Evolutionary conservation across 2,888 invertebrate genomes (phyloP).

Genomic region (Xestia ashworthii): DNA sequence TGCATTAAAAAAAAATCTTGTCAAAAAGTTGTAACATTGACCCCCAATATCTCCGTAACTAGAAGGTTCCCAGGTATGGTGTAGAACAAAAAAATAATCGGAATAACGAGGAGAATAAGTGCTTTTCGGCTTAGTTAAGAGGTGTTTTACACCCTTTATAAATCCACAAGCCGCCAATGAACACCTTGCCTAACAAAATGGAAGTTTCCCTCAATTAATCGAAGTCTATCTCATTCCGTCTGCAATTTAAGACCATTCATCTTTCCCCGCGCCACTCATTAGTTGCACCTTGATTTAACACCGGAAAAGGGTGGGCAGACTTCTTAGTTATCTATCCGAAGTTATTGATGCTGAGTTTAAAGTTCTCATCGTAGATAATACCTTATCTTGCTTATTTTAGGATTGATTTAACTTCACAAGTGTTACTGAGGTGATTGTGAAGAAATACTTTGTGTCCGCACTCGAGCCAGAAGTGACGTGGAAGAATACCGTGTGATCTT

Average conservation of each 20-base stretch:
- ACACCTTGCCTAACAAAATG: constrained; percentile 28
- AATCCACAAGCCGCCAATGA: constrained; percentile 16
- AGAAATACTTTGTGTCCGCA: too few species aligned
- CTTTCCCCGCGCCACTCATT: constrained; percentile 56
- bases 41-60: too few species aligned
- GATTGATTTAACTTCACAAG: not conserved
- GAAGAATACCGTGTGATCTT: too few species aligned
- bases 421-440: too few species aligned
- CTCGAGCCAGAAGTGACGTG: too few species aligned
- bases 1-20: too few species aligned
- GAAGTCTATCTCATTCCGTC: constrained; percentile 55
- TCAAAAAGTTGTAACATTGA: too few species aligned
- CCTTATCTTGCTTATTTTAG: not conserved
- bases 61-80: too few species aligned
- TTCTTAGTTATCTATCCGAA: constrained; percentile 18
- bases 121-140: too few species aligned
- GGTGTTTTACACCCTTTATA: too few species aligned
- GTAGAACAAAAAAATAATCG: too few species aligned
- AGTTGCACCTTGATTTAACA: constrained; percentile 61
- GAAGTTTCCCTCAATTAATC: constrained; percentile 65
- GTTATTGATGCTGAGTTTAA: not conserved
- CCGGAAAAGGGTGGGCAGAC: constrained; percentile 13
- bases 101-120: too few species aligned
- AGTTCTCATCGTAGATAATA: not conserved
- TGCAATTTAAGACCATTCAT: constrained; percentile 66